Conservation (phyloP, 2,888 invertebrate genomes). For the Limnephilus auricula region DNA sequence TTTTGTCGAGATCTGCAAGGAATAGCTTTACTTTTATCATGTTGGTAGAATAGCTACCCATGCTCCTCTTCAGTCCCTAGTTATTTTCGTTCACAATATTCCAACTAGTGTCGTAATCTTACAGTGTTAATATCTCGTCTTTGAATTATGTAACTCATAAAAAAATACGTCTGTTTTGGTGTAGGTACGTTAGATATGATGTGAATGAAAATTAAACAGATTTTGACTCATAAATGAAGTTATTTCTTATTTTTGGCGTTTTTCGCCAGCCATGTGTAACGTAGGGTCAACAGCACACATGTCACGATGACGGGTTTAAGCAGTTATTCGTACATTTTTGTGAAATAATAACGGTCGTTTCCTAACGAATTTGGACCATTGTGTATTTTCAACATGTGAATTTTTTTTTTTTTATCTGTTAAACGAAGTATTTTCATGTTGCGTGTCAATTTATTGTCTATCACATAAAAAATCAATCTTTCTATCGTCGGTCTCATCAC, state of each 20-base stretch:
- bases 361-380: conserved; percentile 2
- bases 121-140: no score
- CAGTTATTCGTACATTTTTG: neutral
- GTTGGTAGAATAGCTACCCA: neutral
- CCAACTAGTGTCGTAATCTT: no score
- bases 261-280: neutral
- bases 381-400: neutral
- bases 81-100: no score
- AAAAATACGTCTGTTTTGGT: neutral
- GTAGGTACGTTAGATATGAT: neutral
- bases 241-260: neutral
- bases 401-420: neutral
- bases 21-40: no score
- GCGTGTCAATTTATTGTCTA: neutral
- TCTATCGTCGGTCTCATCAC: neutral
- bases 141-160: neutral
- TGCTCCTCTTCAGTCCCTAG: no score
- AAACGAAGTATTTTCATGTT: neutral
- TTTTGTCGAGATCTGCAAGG: neutral
- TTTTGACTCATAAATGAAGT: neutral
- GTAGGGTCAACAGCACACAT: neutral
- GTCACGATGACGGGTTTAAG: neutral
- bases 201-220: neutral
- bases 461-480: neutral
- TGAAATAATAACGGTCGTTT: conserved; percentile 9